These are phyloP conservation scores for Sparus aurata DNA, from an alignment of 2,797 vertebrate species.

Conservation along the genomic window DNA sequence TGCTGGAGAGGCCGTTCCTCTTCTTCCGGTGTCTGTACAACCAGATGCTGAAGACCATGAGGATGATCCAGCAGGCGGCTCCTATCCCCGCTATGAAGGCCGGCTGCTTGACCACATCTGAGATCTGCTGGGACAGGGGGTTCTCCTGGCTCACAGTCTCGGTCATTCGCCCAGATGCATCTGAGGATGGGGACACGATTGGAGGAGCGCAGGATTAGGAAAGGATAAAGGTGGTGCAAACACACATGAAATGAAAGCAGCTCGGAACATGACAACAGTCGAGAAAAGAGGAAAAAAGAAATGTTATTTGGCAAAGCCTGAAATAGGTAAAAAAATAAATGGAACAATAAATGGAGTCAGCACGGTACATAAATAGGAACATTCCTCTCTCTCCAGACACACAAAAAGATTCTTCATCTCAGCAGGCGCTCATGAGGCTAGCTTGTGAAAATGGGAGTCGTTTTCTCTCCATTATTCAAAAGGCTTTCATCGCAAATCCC, in stretches of 20 bases:
- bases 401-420: constrained; percentile 58
- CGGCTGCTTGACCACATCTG: constrained; percentile 96
- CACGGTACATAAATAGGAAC: constrained; percentile 44
- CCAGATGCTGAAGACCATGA: constrained; percentile 99
- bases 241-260: background rate
- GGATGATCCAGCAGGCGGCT: constrained; percentile 97
- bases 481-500: constrained; percentile 61
- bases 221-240: background rate
- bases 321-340: constrained; percentile 35
- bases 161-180: constrained; percentile 82
- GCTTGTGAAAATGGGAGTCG: constrained; percentile 40
- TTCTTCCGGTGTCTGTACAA: constrained; percentile 97
- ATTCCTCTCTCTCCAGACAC: constrained; percentile 29
- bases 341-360: constrained; percentile 35
- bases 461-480: constrained; percentile 67
- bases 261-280: constrained; percentile 8
- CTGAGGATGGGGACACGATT: constrained; percentile 51
- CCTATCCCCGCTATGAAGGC: constrained; percentile 99
- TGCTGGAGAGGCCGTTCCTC: constrained; percentile 93
- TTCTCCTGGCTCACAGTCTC: constrained; percentile 70
- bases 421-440: constrained; percentile 37
- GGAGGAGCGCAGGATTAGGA: constrained; percentile 14
- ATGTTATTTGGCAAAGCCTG: constrained; percentile 21
- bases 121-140: constrained; percentile 96
- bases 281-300: constrained; percentile 2